Evolutionary conservation across 2,888 invertebrate species (phyloP).

Genomic region (Abrostola tripartita): DNA sequence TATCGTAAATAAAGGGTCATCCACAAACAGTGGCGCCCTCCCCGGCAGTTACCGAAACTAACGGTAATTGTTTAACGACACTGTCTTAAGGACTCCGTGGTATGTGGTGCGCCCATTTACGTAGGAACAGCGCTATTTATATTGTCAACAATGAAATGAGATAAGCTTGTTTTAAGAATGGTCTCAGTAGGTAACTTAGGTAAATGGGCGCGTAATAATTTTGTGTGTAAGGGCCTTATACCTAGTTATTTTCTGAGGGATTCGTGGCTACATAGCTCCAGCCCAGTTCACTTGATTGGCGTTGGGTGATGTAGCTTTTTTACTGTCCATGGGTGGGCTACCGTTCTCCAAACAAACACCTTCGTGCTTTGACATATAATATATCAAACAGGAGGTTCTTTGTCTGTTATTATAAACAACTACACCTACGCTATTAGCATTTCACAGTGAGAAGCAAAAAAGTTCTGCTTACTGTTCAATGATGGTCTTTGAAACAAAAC

Average conservation of each 20-base stretch:
- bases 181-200: conserved; percentile 2
- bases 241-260: background rate
- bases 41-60: conserved; percentile 57
- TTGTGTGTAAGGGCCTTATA: background rate
- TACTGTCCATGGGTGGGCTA: too few relatives aligned
- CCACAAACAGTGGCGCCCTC: conserved; percentile 51
- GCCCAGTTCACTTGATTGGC: too few relatives aligned
- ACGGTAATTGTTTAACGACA: conserved; percentile 64
- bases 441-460: too few relatives aligned
- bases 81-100: conserved; percentile 51
- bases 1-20: conserved; percentile 60
- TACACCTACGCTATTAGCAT: too few relatives aligned
- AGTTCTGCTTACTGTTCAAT: too few relatives aligned
- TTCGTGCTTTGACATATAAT: too few relatives aligned
- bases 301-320: too few relatives aligned
- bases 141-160: conserved; percentile 26
- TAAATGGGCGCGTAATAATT: background rate
- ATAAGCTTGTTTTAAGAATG: conserved; percentile 25
- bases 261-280: too few relatives aligned
- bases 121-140: conserved; percentile 34
- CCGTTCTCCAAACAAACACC: too few relatives aligned
- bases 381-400: too few relatives aligned
- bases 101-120: conserved; percentile 43
- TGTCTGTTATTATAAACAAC: too few relatives aligned
- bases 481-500: background rate